Conservation (phyloP, 2,888 invertebrate genomes). For the Oligia latruncula region DNA sequence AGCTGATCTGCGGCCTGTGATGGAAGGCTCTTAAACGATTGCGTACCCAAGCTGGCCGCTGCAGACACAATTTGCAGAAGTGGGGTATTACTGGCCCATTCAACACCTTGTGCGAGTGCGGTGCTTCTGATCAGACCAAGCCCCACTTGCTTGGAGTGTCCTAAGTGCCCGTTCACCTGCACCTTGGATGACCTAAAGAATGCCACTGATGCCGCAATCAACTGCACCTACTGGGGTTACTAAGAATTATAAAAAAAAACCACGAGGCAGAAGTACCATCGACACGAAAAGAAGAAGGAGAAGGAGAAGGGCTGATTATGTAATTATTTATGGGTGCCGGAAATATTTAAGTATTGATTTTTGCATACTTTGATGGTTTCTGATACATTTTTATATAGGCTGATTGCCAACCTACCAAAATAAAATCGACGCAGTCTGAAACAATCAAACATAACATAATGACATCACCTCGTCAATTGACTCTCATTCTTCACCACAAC, state of each 20-base stretch:
- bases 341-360: neutral
- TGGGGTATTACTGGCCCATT: neutral
- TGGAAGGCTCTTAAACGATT: neutral
- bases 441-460: slow-evolving; percentile 55
- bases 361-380: neutral
- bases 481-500: slow-evolving; percentile 63
- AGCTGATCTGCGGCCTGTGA: too few relatives aligned
- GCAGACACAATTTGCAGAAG: neutral
- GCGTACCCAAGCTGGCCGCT: neutral
- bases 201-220: too few relatives aligned
- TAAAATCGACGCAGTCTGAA: slow-evolving; percentile 24
- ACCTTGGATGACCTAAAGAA: too few relatives aligned
- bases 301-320: neutral
- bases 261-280: neutral
- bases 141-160: too few relatives aligned
- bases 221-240: too few relatives aligned
- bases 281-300: too few relatives aligned
- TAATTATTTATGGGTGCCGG: neutral
- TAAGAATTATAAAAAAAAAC: neutral
- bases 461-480: slow-evolving; percentile 75
- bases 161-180: too few relatives aligned
- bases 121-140: neutral
- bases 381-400: neutral
- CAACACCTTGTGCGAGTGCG: neutral
- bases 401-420: slow-evolving; percentile 30